Evolutionary conservation across 2,797 vertebrate genomes (phyloP), one percentile per base, ranked within the genome.

Genomic region (Scleropages formosus): DNA sequence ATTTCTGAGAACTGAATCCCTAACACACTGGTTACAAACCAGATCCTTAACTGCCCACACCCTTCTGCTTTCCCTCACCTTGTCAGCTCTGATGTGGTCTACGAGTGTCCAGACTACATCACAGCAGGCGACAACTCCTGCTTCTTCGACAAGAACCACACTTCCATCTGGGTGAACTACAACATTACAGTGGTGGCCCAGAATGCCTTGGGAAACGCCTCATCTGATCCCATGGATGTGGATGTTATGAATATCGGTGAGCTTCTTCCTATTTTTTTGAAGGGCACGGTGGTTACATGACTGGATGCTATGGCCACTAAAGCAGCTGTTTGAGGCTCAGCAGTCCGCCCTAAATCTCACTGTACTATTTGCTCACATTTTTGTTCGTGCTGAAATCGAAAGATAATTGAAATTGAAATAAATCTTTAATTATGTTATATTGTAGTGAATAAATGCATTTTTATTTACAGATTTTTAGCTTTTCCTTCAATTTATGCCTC

Each of bases 51-150:
- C 15, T 12, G 16, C 11, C 12, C 49, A 9, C 49, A 69, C 26
- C 24, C 10, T 10, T 58, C 13, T 31, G 47, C 16, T 18, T 18
- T 26, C n/a, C 13, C 46, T 49, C 44, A 47, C 76, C 4, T 20
- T n/a, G 59, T 53, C 82, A 93, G 91, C 10, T 69, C 79, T 61
- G 76, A 85, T 59, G 84, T 77, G 60, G 80, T 60, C 2, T 80
- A 78, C 4, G 94, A 96, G 84, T 98, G 97, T 87, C 94, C 94
- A 0, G 96, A 98, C 84, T 98, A 98, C 84, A 59, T 1, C 77
- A 93, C 91, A 0, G 88, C 90, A 3, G 95, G 96, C 15, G 89
- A 84, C 24, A 94, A 95, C 88, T 94, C 95, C 74, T 98, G 97
- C 72, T 95, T 93, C 88, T 98, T 98, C 79, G 82, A 91, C 85